Base-by-base conservation (phyloP, 2,888 invertebrate species). In the Polydrusus cervinus region DNA sequence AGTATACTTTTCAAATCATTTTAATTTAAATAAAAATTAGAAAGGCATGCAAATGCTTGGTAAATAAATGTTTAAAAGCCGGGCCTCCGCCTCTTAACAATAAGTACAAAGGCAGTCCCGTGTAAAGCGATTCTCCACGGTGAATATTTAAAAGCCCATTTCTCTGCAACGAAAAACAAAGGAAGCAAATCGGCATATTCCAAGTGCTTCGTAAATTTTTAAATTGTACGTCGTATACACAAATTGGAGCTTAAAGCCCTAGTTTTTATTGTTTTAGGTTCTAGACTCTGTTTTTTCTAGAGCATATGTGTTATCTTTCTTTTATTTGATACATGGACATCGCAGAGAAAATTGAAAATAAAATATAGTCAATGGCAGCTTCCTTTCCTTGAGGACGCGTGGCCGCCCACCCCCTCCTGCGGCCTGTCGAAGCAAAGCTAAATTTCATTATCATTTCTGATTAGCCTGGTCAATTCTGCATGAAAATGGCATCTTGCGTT, bases 141-240 rank as follows among this genome's bases (percentile, higher is more conserved):
- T 75, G 71, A 75, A 75, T 75, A 71, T 75, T 75, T 75, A 71
- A 75, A 75, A 18, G 61, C 60, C 75, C 60, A 74, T 74, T 74
- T 66, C 71, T 70, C 71, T 40, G 53, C 66, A 57, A 25, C 38
- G 67, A 67, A 60, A 70, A 71, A 71, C 71, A 75, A 69, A 75
- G 75, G 53, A 71, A 62, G 62, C 57, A 71, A 75, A 75, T 75
- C 68, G 75, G 67, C 75, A 71, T 75, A 75, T 75, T 67, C 71
- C 75, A 71, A 75, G 75, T 71, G 64, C 71, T 71, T 71, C 73
- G 67, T 75, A 68, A 75, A 75, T 75, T 75, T 75, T 75, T 75
- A 75, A 75, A 71, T 61, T 71, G 60, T 49, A 71, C 66, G 71
- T 66, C 71, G 65, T 49, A 49, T 61, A 62, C 55, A 66, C 70